phyloP scores from a whole-genome alignment of 2,797 vertebrate species.

The Anolis apletophallus region DNA sequence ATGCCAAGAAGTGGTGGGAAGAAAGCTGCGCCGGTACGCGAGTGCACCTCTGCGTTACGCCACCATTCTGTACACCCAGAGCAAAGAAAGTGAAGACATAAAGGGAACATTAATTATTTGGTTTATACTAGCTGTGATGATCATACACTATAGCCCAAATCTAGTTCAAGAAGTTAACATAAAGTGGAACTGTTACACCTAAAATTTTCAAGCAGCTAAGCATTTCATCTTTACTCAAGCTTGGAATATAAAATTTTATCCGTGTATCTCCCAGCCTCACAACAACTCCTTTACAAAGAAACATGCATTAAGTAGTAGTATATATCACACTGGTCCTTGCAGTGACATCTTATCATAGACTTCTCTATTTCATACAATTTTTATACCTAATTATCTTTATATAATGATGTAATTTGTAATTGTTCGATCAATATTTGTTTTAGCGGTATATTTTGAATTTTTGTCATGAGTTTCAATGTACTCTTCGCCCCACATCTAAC shows the following conservation, averaged over 20 bases:
- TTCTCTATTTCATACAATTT: no score
- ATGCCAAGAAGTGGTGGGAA: conserved; percentile 90
- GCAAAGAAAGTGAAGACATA: conserved; percentile 39
- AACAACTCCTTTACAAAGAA: not conserved
- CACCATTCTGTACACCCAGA: conserved; percentile 87
- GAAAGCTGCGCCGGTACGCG: conserved; percentile 83
- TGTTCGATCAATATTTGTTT: no score
- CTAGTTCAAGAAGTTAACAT: not conserved
- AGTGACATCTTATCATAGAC: no score
- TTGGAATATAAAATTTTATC: not conserved
- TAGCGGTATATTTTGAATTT: no score
- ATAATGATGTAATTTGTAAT: no score
- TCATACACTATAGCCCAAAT: not conserved
- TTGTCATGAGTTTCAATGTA: no score
- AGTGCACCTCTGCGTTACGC: conserved; percentile 82
- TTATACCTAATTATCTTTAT: no score
- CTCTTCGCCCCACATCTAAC: no score
- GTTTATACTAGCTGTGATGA: not conserved
- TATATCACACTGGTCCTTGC: no score
- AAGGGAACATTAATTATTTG: conserved; percentile 38
- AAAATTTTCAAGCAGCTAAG: not conserved
- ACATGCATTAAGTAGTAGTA: no score
- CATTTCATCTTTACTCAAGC: not conserved
- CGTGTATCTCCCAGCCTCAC: not conserved
- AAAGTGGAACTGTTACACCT: not conserved